Percentiles rank a stretch among this genome's conserved stretches.
Conservation (phyloP, 2,797 vertebrate species). For the Cirrhinus mrigala region DNA sequence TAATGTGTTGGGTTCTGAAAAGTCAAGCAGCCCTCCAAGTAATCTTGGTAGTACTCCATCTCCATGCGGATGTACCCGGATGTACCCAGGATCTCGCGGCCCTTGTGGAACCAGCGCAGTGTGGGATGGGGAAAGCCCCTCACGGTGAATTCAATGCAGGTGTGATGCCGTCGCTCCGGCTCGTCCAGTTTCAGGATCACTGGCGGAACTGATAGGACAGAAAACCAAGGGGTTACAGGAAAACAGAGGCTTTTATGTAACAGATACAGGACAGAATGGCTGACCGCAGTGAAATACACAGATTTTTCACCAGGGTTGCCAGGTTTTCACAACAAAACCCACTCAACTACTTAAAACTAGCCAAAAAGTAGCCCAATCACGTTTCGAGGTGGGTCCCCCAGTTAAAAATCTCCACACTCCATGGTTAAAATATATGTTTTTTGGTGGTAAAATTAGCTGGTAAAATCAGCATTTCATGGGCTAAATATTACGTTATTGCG, state of each 20-base stretch:
- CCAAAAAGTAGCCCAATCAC: too few species aligned
- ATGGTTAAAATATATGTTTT: too few species aligned
- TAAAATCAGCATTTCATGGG: too few species aligned
- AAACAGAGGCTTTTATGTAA: background rate
- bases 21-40: constrained; percentile 92
- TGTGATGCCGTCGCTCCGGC: constrained; percentile 90
- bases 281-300: background rate
- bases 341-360: too few species aligned
- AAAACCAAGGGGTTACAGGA: background rate
- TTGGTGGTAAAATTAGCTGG: too few species aligned
- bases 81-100: constrained; percentile 82
- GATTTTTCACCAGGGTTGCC: background rate
- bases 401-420: too few species aligned
- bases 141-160: constrained; percentile 95
- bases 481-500: too few species aligned
- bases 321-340: too few species aligned
- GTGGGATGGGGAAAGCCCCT: constrained; percentile 91
- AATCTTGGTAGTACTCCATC: constrained; percentile 89
- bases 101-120: constrained; percentile 90
- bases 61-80: constrained; percentile 87
- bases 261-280: background rate
- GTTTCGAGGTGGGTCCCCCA: too few species aligned
- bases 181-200: constrained; percentile 91
- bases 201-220: constrained; percentile 85
- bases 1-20: constrained; percentile 97